Percentiles rank a stretch among this genome's conserved stretches.
These are phyloP conservation scores for Perca fluviatilis DNA, from an alignment of 2,113 vertebrate genomes.

Conservation along the genomic window DNA sequence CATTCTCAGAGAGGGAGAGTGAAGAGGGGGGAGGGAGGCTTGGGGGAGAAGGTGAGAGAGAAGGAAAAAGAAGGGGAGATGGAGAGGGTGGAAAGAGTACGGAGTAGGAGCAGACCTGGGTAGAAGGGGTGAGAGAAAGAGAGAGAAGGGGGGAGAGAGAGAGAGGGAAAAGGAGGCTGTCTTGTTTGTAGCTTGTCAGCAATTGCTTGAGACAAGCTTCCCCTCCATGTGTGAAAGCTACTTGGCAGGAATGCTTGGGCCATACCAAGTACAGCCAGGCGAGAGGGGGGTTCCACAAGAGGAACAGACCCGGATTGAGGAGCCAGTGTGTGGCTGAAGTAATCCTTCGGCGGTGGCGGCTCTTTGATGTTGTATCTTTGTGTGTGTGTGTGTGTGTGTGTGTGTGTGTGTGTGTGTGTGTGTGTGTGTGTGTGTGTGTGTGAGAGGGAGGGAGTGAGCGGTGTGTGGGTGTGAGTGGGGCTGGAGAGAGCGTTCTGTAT, in stretches of 20 bases:
- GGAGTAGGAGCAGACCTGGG: constrained; percentile 36
- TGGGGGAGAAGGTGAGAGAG: constrained; percentile 33
- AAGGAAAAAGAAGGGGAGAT: constrained; percentile 1
- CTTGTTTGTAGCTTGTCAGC: constrained; percentile 98
- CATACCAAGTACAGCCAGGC: constrained; percentile 89
- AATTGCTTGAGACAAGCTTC: constrained; percentile 95
- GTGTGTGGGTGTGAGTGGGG: constrained; percentile 77
- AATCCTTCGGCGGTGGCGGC: constrained; percentile 76
- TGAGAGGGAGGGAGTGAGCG: constrained; percentile 20
- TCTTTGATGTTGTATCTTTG: constrained; percentile 81
- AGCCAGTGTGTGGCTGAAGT: constrained; percentile 81
- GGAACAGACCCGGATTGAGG: constrained; percentile 72
- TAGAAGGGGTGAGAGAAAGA: constrained; percentile 21
- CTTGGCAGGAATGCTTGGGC: constrained; percentile 96
- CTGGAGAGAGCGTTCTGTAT: constrained; percentile 74
- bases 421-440: constrained; percentile 16
- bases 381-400: constrained; percentile 60
- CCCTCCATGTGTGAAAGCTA: constrained; percentile 95
- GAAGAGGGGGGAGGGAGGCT: not conserved
- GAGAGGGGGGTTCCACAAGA: constrained; percentile 84
- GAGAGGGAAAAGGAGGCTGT: constrained; percentile 75
- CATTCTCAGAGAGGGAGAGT: constrained; percentile 78
- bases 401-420: constrained; percentile 51
- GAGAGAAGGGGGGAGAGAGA: not conserved
- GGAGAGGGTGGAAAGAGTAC: constrained; percentile 34